Percentiles rank a stretch among this genome's conserved stretches.
phyloP scores from a whole-genome alignment of 2,888 invertebrate genomes.

The Drosophila siamana region DNA sequence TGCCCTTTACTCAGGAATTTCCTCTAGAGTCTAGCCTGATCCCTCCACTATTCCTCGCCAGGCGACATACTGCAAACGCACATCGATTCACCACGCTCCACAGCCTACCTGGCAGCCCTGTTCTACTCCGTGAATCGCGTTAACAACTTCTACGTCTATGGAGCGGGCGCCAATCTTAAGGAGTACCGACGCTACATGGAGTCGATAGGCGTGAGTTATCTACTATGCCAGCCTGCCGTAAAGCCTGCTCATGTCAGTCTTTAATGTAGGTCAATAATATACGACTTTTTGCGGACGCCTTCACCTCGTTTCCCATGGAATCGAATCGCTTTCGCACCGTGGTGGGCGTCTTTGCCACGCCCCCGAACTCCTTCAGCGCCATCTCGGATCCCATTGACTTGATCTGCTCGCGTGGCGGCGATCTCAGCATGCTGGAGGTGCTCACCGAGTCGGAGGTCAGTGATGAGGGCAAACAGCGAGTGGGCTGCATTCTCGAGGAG shows the following conservation, averaged over 20 bases:
- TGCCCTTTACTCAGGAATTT: accelerated
- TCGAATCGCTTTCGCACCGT: conserved; percentile 87
- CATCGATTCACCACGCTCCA: conserved; percentile 91
- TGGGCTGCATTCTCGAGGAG: conserved; percentile 90
- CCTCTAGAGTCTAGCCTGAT: not conserved
- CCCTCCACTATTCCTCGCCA: not conserved
- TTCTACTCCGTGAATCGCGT: conserved; percentile 87
- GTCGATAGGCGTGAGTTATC: conserved; percentile 87
- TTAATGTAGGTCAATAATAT: conserved; percentile 85
- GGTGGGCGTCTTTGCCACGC: conserved; percentile 90
- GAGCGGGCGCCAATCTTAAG: conserved; percentile 86
- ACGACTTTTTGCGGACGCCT: conserved; percentile 86
- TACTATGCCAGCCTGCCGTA: no score
- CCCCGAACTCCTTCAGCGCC: conserved; percentile 93
- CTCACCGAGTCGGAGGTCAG: conserved; percentile 90
- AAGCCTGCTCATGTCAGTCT: not conserved
- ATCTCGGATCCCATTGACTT: conserved; percentile 92
- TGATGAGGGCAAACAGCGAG: conserved; percentile 87
- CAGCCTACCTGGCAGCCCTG: conserved; percentile 91
- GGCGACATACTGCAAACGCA: conserved; percentile 91
- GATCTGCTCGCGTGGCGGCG: conserved; percentile 92
- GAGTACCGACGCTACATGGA: conserved; percentile 90
- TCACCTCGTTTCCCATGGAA: conserved; percentile 86
- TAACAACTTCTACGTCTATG: conserved; percentile 88
- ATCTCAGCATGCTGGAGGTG: conserved; percentile 90